Evolutionary conservation across 2,888 invertebrate genomes (phyloP).

Genomic region (Synergus umbraculus): DNA sequence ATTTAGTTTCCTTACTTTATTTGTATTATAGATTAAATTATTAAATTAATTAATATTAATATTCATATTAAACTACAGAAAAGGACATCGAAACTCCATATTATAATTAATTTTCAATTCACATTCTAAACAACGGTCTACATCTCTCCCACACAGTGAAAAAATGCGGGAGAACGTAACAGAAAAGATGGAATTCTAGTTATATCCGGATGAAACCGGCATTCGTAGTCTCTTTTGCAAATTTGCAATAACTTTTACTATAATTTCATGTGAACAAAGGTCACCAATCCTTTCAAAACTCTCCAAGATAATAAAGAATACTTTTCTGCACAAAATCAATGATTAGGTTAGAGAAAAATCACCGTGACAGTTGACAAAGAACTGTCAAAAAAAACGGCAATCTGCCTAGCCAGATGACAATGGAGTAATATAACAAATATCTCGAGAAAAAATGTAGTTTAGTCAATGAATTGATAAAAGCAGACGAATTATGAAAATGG

Average conservation of each 20-base stretch:
- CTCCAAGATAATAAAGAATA: background rate
- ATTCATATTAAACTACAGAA: background rate
- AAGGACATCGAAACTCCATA: background rate
- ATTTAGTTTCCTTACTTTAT: too few relatives aligned
- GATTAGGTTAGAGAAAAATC: background rate
- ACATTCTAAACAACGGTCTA: background rate
- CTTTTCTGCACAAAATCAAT: background rate
- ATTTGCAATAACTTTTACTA: background rate
- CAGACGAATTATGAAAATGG: background rate
- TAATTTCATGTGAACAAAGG: background rate
- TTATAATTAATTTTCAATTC: background rate
- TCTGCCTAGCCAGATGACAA: background rate
- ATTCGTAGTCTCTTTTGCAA: background rate
- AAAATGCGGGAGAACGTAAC: background rate
- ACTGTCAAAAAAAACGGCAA: background rate
- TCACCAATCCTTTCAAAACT: background rate
- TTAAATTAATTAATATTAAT: too few relatives aligned
- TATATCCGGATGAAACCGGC: slow-evolving; percentile 2
- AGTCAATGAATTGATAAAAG: background rate
- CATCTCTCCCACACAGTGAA: background rate
- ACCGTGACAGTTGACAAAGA: background rate
- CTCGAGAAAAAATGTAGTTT: background rate
- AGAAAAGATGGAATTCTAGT: background rate
- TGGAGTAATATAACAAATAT: background rate
- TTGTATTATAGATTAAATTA: background rate